A percentile compares a stretch with the other conserved stretches of the same genome.
phyloP scores from a whole-genome alignment of 2,888 invertebrate genomes.

The Saturnia pavonia region DNA sequence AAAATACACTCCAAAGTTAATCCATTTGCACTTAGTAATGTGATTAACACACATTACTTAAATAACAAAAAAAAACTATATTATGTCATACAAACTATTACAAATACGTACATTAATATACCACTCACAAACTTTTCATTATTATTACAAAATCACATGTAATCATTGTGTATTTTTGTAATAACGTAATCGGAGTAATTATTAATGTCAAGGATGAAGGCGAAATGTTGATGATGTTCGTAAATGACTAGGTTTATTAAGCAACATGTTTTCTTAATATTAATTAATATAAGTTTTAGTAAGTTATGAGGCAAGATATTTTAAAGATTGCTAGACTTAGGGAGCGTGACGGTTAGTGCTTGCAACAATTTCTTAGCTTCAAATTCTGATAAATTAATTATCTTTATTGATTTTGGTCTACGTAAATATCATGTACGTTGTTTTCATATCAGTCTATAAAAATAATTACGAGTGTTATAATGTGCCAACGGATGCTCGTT shows the following conservation, averaged over 20 bases:
- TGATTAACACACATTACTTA: too few species aligned
- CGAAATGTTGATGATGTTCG: conserved; percentile 16
- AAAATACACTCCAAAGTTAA: too few species aligned
- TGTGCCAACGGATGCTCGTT: background rate
- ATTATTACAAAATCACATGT: conserved; percentile 5
- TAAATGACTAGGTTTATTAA: background rate
- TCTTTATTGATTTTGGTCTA: background rate
- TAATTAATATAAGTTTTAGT: background rate
- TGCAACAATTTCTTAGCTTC: conserved; percentile 2
- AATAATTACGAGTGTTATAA: too few species aligned
- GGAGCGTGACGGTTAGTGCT: background rate
- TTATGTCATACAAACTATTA: background rate
- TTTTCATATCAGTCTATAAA: too few species aligned
- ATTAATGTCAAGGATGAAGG: conserved; percentile 24
- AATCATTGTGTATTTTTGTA: conserved; percentile 20
- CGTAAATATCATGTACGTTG: background rate
- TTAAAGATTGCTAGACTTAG: background rate
- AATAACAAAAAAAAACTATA: background rate
- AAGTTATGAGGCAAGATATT: background rate
- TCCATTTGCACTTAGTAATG: too few species aligned
- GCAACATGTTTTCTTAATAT: conserved; percentile 3
- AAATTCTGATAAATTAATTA: background rate
- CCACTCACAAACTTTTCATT: background rate
- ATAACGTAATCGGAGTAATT: conserved; percentile 17
- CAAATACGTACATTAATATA: background rate